phyloP scores from a whole-genome alignment of 2,888 invertebrate species.

The Amblyjoppa fuscipennis region DNA sequence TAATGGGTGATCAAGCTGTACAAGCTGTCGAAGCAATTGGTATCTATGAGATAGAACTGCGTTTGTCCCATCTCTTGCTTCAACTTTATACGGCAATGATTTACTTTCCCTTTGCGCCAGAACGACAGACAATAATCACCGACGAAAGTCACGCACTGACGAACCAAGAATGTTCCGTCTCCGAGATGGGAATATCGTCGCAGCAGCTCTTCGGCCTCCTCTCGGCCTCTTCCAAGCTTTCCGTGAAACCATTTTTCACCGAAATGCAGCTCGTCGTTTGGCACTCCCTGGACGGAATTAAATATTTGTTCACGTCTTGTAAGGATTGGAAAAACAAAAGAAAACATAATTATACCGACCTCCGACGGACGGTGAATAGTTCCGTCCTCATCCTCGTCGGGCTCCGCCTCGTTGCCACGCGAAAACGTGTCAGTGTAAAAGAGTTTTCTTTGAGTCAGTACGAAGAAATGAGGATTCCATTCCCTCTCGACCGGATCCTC shows the following conservation, averaged over 20 bases:
- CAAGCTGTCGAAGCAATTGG: constrained; percentile 95
- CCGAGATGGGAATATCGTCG: constrained; percentile 92
- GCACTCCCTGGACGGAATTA: constrained; percentile 86
- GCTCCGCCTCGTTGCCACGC: constrained; percentile 84
- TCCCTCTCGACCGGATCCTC: constrained; percentile 96
- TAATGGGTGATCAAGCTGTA: constrained; percentile 97
- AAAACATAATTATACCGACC: constrained; percentile 70
- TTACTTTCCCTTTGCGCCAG: constrained; percentile 95
- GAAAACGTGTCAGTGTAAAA: constrained; percentile 93
- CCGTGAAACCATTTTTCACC: constrained; percentile 98
- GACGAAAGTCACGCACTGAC: constrained; percentile 97
- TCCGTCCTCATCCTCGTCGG: constrained; percentile 86
- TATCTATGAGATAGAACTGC: constrained; percentile 96
- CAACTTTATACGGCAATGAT: constrained; percentile 96
- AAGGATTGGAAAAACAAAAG: background rate
- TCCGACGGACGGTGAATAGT: constrained; percentile 76
- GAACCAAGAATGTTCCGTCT: constrained; percentile 96
- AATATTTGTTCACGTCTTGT: background rate
- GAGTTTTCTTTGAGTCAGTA: constrained; percentile 94
- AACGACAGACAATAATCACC: constrained; percentile 98
- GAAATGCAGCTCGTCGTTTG: constrained; percentile 95
- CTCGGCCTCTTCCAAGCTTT: constrained; percentile 93
- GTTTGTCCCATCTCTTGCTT: constrained; percentile 95
- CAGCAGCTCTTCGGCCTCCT: constrained; percentile 89
- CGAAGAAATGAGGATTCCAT: constrained; percentile 98